Percentiles rank a stretch among this genome's conserved stretches.
These are phyloP conservation scores for Itoplectis maculator DNA, from an alignment of 2,888 invertebrate genomes.

Conservation along the genomic window DNA sequence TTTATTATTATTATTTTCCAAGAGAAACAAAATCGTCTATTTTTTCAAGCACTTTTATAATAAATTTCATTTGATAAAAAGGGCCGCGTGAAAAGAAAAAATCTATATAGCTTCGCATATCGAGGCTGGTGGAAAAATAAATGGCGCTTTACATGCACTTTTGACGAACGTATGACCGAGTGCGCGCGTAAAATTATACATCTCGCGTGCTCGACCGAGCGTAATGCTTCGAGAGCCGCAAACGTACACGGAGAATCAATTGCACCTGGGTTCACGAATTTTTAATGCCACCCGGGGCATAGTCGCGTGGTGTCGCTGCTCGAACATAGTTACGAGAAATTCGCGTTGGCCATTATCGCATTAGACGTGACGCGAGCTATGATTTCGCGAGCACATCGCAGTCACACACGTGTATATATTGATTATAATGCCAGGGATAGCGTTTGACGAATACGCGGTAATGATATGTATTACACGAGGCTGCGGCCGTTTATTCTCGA, in stretches of 20 bases:
- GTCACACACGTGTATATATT: neutral
- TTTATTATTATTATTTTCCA: neutral
- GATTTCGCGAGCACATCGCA: conserved; percentile 6
- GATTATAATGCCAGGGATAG: conserved; percentile 9
- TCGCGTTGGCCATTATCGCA: conserved; percentile 37
- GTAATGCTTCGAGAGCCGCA: neutral
- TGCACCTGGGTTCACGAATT: conserved; percentile 7
- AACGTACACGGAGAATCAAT: conserved; percentile 20
- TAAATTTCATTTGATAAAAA: too few species aligned
- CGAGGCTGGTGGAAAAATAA: too few species aligned
- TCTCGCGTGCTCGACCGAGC: neutral
- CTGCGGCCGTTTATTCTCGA: neutral
- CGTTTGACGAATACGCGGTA: neutral
- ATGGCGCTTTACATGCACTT: neutral
- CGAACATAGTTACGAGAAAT: neutral
- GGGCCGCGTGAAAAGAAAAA: too few species aligned
- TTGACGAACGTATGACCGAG: neutral
- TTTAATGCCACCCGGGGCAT: neutral
- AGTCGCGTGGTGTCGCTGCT: conserved; percentile 2
- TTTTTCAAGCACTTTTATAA: too few species aligned
- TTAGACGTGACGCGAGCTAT: conserved; percentile 5
- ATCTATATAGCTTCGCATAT: too few species aligned
- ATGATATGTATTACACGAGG: conserved; percentile 4
- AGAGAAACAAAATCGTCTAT: neutral
- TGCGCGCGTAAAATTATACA: neutral